These are phyloP conservation scores for Coreius guichenoti DNA, from an alignment of 2,797 vertebrate genomes.

Conservation along the genomic window DNA sequence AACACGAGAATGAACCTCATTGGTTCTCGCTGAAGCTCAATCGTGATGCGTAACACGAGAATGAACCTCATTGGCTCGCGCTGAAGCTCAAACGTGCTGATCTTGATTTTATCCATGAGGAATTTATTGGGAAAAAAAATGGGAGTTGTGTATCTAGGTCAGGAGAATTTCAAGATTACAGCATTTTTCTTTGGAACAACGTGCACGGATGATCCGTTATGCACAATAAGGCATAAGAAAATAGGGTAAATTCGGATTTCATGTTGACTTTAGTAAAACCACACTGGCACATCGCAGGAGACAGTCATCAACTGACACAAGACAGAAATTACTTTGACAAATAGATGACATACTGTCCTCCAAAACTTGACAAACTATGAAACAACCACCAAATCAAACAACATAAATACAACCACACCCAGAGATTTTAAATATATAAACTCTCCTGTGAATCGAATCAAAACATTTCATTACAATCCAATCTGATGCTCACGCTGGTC, in stretches of 20 bases:
- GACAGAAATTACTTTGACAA: constrained; percentile 5
- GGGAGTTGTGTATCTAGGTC: background rate
- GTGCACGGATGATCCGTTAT: background rate
- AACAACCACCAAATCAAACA: background rate
- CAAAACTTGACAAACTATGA: background rate
- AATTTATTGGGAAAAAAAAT: background rate
- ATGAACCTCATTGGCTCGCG: too few relatives aligned
- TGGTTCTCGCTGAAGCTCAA: too few relatives aligned
- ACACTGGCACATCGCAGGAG: background rate
- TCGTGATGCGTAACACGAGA: too few relatives aligned
- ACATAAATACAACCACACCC: constrained; percentile 21
- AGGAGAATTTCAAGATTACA: constrained; percentile 1
- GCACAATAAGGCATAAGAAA: background rate
- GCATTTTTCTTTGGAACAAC: background rate
- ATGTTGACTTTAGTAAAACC: constrained; percentile 6
- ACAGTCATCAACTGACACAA: background rate
- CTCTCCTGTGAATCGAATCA: constrained; percentile 30
- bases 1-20: too few relatives aligned
- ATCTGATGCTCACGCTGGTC: constrained; percentile 5
- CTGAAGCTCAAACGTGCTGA: background rate
- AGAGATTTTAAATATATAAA: constrained; percentile 48
- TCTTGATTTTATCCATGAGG: background rate
- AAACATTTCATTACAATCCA: constrained; percentile 2
- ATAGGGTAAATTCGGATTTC: background rate
- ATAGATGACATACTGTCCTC: background rate